These are phyloP conservation scores for Momotus momota DNA, from an alignment of 2,797 vertebrate genomes.

Conservation along the genomic window DNA sequence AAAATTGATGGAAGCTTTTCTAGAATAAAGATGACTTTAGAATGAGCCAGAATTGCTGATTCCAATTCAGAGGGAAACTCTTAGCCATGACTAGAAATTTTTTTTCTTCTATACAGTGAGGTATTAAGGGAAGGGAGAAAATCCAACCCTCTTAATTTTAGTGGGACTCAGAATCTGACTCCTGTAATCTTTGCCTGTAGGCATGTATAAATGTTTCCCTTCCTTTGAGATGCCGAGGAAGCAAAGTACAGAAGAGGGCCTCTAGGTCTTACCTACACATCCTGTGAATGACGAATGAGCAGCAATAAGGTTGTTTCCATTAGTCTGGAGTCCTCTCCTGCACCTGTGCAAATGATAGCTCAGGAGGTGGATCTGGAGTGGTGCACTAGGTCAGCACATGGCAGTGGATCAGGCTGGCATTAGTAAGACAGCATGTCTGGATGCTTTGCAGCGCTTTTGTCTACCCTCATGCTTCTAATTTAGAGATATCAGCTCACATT, in stretches of 20 bases:
- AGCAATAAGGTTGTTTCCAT: not conserved
- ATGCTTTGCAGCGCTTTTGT: not conserved
- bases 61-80: not conserved
- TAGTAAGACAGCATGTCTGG: not conserved
- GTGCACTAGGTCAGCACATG: not conserved
- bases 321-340: not conserved
- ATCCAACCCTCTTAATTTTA: not conserved
- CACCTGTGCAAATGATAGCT: not conserved
- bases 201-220: not conserved
- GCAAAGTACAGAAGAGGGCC: not conserved
- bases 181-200: not conserved
- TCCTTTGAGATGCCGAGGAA: slow-evolving; percentile 13
- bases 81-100: not conserved
- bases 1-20: not conserved
- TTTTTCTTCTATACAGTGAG: not conserved
- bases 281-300: not conserved
- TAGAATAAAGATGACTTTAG: not conserved
- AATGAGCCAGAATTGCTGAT: not conserved
- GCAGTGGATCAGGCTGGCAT: not conserved
- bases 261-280: not conserved
- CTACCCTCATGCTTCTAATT: not conserved
- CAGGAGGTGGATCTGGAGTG: not conserved
- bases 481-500: not conserved
- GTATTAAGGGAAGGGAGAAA: not conserved
- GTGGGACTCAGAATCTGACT: not conserved